Evolutionary conservation across 2,797 vertebrate species (phyloP).

Genomic region (Typhlichthys eigenmanni): DNA sequence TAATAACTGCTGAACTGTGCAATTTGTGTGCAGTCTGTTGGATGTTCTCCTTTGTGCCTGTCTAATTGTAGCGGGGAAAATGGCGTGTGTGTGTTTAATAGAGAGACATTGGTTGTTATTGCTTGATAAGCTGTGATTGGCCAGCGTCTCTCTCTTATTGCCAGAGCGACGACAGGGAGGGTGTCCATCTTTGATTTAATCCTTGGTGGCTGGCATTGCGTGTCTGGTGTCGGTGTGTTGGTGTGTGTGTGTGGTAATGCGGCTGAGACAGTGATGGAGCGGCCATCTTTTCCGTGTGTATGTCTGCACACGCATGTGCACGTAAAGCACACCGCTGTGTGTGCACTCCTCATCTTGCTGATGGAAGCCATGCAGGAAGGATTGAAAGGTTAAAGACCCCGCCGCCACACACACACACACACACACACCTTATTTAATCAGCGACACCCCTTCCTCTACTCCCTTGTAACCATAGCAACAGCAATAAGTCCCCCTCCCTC

Average conservation of each 20-base stretch:
- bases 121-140: background rate
- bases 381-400: conserved; percentile 48
- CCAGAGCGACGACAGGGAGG: background rate
- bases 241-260: background rate
- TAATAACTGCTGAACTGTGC: no score
- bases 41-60: no score
- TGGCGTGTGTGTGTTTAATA: background rate
- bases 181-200: background rate
- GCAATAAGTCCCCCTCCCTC: conserved; percentile 24
- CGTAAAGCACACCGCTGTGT: background rate
- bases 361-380: conserved; percentile 21
- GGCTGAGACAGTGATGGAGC: no score
- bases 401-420: conserved; percentile 11
- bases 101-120: background rate
- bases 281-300: background rate
- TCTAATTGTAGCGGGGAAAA: no score
- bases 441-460: conserved; percentile 11
- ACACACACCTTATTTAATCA: conserved; percentile 16
- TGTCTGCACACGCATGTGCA: background rate
- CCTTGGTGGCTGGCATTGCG: background rate
- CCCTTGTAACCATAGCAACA: conserved; percentile 50
- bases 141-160: background rate
- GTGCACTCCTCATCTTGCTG: conserved; percentile 7
- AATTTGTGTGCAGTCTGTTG: no score
- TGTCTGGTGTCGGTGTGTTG: background rate